Evolutionary conservation across 2,888 invertebrate genomes (phyloP).

Genomic region (Aphidius colemani): DNA sequence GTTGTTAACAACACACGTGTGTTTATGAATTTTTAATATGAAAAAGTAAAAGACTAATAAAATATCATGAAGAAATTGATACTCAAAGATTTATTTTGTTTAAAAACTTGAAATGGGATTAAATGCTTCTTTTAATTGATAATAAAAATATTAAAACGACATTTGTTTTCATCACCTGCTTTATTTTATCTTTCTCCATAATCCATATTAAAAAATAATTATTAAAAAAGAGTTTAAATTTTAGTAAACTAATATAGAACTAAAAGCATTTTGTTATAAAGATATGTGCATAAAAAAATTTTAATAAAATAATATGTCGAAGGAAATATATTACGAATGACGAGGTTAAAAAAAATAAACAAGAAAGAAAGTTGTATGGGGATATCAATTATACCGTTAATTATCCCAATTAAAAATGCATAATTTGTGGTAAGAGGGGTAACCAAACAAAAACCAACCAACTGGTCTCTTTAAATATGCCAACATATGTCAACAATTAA

Average conservation of each 20-base stretch:
- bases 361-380: slow-evolving; percentile 15
- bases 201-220: neutral
- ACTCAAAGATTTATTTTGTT: neutral
- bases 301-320: no score
- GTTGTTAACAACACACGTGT: slow-evolving; percentile 24
- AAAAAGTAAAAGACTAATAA: slow-evolving; percentile 28
- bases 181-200: neutral
- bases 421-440: slow-evolving; percentile 36
- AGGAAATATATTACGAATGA: slow-evolving; percentile 1
- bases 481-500: slow-evolving; percentile 5
- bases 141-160: no score
- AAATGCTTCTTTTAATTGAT: no score
- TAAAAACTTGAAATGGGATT: no score
- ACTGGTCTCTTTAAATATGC: slow-evolving; percentile 12
- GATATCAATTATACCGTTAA: slow-evolving; percentile 42
- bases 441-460: neutral
- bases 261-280: no score
- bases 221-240: neutral
- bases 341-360: neutral
- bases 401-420: slow-evolving; percentile 42
- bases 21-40: slow-evolving; percentile 38
- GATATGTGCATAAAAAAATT: no score
- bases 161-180: neutral
- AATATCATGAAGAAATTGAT: neutral
- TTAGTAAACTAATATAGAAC: no score